Evolutionary conservation across 2,113 vertebrate genomes (phyloP), one percentile per base, ranked within the genome.

Genomic region (Montifringilla adamsi): DNA sequence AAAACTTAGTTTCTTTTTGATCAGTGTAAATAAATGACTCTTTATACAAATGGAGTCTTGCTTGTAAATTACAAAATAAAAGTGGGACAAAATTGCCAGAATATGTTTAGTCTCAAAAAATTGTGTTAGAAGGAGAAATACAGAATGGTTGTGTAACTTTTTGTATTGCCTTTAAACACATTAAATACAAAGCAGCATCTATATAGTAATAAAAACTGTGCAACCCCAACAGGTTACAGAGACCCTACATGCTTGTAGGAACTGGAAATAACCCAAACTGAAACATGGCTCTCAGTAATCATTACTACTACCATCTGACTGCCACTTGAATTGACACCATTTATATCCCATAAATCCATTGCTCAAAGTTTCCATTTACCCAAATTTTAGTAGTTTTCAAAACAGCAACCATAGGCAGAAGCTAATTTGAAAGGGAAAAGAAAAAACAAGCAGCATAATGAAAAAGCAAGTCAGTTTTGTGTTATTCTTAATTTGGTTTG

Each of bases 311-410:
- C 35, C 14, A 60, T 59, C 64, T 80, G 31, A 67, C 55, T 94
- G 53, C 66, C 31, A 75, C 73, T 83, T 87, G 52, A 70, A 88
- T 89, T 74, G 55, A 56, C 76, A 82, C 39, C 59, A 31, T 93
- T 93, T 93, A 96, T 97, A 98, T 98, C 98, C 98, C 98, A 98
- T 96, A 96, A 97, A 98, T 98, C 98, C 98, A 98, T 98, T 98
- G 97, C 97, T 98, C 97, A 97, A 96, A 92, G 75, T 86, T 74
- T 90, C 84, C 74, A 82, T 74, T 97, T 81, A 95, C 88, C 95
- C 95, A 94, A 64, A 95, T 97, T 96, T 97, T 92, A 96, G 80
- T 95, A 72, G 66, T 90, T 96, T 96, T 97, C 93, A 89, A 97
- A 96, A 97, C 86, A 95, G 88, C 83, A 97, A 94, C 81, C 93